Evolutionary conservation across 2,113 vertebrate species (phyloP).

Genomic region (Chaetodon trifascialis): DNA sequence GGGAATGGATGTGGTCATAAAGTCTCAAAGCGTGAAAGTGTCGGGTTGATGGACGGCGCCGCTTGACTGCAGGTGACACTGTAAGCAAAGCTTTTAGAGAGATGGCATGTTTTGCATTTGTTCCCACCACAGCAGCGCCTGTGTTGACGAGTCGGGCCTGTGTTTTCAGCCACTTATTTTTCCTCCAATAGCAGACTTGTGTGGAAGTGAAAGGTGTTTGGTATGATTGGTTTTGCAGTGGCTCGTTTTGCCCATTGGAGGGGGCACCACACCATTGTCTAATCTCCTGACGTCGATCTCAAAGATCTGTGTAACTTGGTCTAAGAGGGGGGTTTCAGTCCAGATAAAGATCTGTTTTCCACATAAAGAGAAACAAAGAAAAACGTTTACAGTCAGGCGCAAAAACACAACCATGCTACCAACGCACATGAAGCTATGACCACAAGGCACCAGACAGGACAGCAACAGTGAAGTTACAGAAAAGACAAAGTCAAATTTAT

Average conservation of each 20-base stretch:
- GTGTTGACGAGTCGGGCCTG: neutral
- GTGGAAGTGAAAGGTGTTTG: neutral
- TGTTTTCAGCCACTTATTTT: slow-evolving; percentile 19
- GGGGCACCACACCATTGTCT: neutral
- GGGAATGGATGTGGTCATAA: slow-evolving; percentile 55
- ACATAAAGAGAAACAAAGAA: neutral
- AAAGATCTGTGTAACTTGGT: neutral
- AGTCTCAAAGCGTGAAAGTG: slow-evolving; percentile 39
- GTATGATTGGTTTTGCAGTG: neutral
- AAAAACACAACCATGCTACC: neutral
- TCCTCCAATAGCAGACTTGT: neutral
- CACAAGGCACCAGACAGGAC: neutral
- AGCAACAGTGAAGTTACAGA: neutral
- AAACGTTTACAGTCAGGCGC: neutral
- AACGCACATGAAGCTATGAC: neutral
- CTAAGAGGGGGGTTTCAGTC: neutral
- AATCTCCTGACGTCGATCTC: too few relatives aligned
- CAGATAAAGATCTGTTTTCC: neutral
- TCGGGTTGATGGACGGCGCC: slow-evolving; percentile 46
- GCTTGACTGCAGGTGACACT: slow-evolving; percentile 52
- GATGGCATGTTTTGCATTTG: slow-evolving; percentile 31
- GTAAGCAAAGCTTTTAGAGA: slow-evolving; percentile 20
- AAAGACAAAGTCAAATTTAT: neutral
- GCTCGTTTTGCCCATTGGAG: slow-evolving; percentile 19
- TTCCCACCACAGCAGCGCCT: neutral